Conservation (phyloP, 2,888 invertebrate genomes). For the Timandra comae region DNA sequence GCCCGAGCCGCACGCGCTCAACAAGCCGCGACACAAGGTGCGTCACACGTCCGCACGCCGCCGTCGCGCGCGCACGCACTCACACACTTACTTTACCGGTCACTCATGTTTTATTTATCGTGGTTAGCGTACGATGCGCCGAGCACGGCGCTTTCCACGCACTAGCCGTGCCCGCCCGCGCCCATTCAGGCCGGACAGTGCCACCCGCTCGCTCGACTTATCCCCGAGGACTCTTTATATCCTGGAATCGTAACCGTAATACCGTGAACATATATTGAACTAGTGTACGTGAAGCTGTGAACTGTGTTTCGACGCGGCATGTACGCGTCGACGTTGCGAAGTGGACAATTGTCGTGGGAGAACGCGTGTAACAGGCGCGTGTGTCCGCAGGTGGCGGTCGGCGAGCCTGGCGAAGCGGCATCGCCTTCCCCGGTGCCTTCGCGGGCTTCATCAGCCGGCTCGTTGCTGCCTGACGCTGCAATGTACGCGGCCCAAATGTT, state of each 20-base stretch:
- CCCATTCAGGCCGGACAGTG: slow-evolving; percentile 76
- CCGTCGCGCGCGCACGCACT: slow-evolving; percentile 75
- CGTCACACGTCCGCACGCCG: slow-evolving; percentile 74
- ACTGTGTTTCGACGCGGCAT: slow-evolving; percentile 71
- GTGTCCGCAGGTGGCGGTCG: slow-evolving; percentile 77
- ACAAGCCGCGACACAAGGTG: slow-evolving; percentile 81
- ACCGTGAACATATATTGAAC: slow-evolving; percentile 57
- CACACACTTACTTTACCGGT: slow-evolving; percentile 70
- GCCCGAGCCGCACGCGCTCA: slow-evolving; percentile 74
- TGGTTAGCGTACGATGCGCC: slow-evolving; percentile 77
- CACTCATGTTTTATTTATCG: slow-evolving; percentile 75
- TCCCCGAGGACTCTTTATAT: slow-evolving; percentile 43
- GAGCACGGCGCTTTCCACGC: slow-evolving; percentile 75
- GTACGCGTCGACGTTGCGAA: slow-evolving; percentile 79
- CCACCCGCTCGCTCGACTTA: slow-evolving; percentile 77
- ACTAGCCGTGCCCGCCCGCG: slow-evolving; percentile 78
- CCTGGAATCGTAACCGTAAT: slow-evolving; percentile 41
- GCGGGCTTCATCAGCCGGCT: slow-evolving; percentile 74
- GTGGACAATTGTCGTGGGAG: slow-evolving; percentile 77
- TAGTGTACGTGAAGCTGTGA: slow-evolving; percentile 71
- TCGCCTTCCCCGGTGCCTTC: slow-evolving; percentile 80
- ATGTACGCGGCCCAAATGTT: slow-evolving; percentile 84
- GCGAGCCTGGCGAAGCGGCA: slow-evolving; percentile 78
- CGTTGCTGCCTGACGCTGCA: slow-evolving; percentile 79
- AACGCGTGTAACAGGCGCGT: slow-evolving; percentile 81